Base-by-base conservation (phyloP, 1,140 invertebrate genomes). In the Drosophila nigrodunni region DNA sequence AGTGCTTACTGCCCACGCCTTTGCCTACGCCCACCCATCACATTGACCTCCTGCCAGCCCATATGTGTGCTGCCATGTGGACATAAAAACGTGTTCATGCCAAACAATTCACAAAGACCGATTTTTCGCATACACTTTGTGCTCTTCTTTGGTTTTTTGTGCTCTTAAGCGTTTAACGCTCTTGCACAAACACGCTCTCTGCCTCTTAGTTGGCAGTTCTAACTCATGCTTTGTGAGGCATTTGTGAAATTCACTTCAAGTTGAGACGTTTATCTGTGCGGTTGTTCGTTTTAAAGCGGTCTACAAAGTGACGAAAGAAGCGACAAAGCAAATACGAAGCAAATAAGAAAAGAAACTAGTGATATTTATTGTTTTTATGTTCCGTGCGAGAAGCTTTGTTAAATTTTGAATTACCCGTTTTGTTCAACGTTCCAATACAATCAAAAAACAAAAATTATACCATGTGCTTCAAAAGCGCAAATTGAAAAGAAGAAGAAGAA, bases 241-340 rank as follows among this genome's bases (percentile, higher is more conserved):
- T 72, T 37, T 62, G n/a, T 76, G 25, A 68, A 77, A 70, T 90
- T 91, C 89, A 91, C 77, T 91, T 91, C 78, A 61, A 86, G 81
- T 89, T 91, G 89, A 91, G 77, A 91, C 85, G 79, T 91, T 89
- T 86, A 78, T 85, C 90, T 85, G 86, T 76, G 83, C 89, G 90
- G 81, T 89, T 78, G 86, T 58, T 71, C 74, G 54, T 78, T 70
- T 74, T 75, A 62, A 78, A 65, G 73, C 60, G 70, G 70, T 64
- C 70, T 69, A 70, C 41, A 60, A 30, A 58, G 69, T 82, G 62
- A 72, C 70, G 57, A 82, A 61, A 66, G 30, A 41, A 62, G 21
- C 62, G 30, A 68, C 43, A 74, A 62, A 65, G 39, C 18, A 71
- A 58, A 64, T 72, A 18, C 49, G 13, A 54, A 66, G 67, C 46